Conservation (phyloP, 2,888 invertebrate genomes). For the Fabriciana adippe region DNA sequence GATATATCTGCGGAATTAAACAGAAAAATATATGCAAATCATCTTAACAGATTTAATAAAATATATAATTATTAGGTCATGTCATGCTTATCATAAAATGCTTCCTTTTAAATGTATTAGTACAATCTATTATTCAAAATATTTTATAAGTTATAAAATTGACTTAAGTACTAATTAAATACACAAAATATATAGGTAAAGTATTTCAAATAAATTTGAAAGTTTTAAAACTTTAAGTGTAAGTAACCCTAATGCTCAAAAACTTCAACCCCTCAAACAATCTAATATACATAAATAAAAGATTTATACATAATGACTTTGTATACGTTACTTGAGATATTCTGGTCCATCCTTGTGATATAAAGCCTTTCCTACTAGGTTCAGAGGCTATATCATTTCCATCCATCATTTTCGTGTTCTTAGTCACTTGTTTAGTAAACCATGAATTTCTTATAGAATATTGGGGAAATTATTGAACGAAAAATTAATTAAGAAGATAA, state of each 20-base stretch:
- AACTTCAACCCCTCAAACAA: background rate
- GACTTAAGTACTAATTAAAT: no score
- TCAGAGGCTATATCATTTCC: conserved; percentile 86
- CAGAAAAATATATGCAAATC: conserved; percentile 1
- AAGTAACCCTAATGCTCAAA: conserved; percentile 13
- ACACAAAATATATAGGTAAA: no score
- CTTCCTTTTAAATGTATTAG: background rate
- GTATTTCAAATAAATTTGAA: background rate
- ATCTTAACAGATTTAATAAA: background rate
- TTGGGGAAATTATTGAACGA: conserved; percentile 3
- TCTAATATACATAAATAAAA: background rate
- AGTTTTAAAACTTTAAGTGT: background rate
- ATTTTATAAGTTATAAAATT: background rate
- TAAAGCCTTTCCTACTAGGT: conserved; percentile 82
- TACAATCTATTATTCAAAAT: background rate
- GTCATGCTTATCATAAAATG: conserved; percentile 12
- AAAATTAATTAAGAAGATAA: background rate
- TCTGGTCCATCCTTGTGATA: conserved; percentile 86
- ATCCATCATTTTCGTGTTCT: conserved; percentile 79
- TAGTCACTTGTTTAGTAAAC: conserved; percentile 18
- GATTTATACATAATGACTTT: background rate
- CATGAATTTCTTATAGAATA: conserved; percentile 26
- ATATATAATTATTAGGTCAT: background rate
- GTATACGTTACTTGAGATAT: conserved; percentile 83
- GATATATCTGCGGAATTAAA: conserved; percentile 79